These are phyloP conservation scores for Cyclophora punctaria DNA, from an alignment of 2,888 invertebrate genomes.

Conservation along the genomic window DNA sequence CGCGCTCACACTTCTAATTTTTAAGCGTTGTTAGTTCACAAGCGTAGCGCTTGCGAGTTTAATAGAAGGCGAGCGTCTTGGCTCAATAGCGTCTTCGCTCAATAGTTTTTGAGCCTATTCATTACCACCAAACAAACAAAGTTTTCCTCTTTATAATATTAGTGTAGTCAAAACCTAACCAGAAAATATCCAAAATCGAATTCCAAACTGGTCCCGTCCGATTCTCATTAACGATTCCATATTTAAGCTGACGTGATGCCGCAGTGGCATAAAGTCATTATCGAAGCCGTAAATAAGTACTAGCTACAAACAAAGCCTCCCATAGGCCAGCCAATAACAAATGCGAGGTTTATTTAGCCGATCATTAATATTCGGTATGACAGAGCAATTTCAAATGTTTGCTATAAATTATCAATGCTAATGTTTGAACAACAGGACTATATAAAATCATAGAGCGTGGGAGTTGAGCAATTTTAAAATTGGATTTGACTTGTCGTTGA, in stretches of 20 bases:
- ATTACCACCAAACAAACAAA: too few relatives aligned
- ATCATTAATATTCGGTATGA: constrained; percentile 53
- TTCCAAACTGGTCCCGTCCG: neutral
- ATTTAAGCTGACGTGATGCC: constrained; percentile 14
- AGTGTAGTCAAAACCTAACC: too few relatives aligned
- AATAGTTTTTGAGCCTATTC: too few relatives aligned
- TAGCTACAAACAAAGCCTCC: constrained; percentile 3
- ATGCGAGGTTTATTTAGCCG: constrained; percentile 33
- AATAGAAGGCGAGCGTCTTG: too few relatives aligned
- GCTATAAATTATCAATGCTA: constrained; percentile 45
- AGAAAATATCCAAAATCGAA: too few relatives aligned
- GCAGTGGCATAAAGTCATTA: constrained; percentile 11
- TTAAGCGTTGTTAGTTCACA: too few relatives aligned
- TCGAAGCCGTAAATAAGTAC: constrained; percentile 5
- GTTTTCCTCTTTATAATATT: too few relatives aligned
- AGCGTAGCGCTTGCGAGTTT: too few relatives aligned
- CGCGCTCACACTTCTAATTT: too few relatives aligned
- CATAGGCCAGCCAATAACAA: constrained; percentile 7
- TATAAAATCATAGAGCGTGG: constrained; percentile 16
- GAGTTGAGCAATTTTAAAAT: constrained; percentile 17
- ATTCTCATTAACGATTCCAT: constrained; percentile 19
- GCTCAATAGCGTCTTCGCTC: too few relatives aligned
- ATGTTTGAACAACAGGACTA: constrained; percentile 31
- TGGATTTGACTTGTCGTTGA: too few relatives aligned
- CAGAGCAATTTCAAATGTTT: constrained; percentile 52